A percentile compares a stretch with the other conserved stretches of the same genome.
phyloP scores from a whole-genome alignment of 2,797 vertebrate species.

The Anabas testudineus region DNA sequence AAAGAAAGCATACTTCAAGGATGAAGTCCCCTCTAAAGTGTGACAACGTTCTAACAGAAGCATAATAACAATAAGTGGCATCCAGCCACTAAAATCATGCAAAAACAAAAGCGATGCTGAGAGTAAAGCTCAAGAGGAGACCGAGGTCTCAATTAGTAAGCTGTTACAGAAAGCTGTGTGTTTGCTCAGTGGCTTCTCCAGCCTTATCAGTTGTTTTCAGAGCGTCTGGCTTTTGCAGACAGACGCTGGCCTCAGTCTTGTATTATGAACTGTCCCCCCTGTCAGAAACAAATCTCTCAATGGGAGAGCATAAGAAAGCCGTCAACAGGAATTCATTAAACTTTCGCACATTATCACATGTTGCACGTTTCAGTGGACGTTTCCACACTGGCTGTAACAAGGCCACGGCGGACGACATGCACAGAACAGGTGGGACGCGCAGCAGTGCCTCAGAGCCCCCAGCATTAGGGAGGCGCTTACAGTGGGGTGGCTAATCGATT shows the following conservation, averaged over 20 bases:
- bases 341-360: constrained; percentile 55
- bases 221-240: constrained; percentile 40
- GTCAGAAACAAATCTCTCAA: constrained; percentile 27
- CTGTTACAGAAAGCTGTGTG: constrained; percentile 10
- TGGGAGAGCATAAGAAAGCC: constrained; percentile 38
- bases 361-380: constrained; percentile 26
- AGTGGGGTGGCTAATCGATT: constrained; percentile 73
- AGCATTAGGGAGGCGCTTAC: constrained; percentile 51
- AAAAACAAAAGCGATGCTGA: constrained; percentile 50
- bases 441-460: constrained; percentile 52
- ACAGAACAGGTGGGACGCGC: constrained; percentile 72
- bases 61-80: constrained; percentile 7
- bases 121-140: constrained; percentile 34
- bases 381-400: constrained; percentile 36
- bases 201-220: constrained; percentile 67
- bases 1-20: constrained; percentile 11
- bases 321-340: constrained; percentile 59
- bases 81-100: constrained; percentile 16
- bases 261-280: constrained; percentile 20
- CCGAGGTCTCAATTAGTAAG: constrained; percentile 50
- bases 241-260: constrained; percentile 29
- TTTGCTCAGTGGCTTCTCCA: constrained; percentile 23
- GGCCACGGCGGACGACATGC: constrained; percentile 51
- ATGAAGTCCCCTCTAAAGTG: constrained; percentile 44
- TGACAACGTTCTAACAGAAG: constrained; percentile 31